Base-by-base conservation (phyloP, 2,113 vertebrate genomes). In the Calidris pugnax region DNA sequence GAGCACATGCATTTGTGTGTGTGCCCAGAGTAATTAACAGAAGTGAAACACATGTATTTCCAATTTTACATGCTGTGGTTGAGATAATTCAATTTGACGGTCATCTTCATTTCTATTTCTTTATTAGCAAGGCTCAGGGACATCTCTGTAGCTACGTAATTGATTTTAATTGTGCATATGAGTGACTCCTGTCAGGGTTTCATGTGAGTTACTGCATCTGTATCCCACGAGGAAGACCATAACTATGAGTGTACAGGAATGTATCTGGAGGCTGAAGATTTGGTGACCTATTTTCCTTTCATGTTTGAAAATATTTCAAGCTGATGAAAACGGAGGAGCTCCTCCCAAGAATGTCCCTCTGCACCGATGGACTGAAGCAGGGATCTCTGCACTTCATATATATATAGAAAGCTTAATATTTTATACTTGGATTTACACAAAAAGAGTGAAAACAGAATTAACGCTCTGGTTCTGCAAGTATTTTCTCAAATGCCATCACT, bases 151-250 rank as follows among this genome's bases (percentile, higher is more conserved):
- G 90, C 64, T 96, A 19, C 24, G 14, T 78, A 78, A 93, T 93
- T 92, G 73, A 83, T 96, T 97, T 96, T 92, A 94, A 94, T 94
- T 95, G 62, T 91, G 75, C 73, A 18, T 79, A 23, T 63, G 63
- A 97, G 37, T 51, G 67, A 95, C 59, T 95, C 14, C 50, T 86
- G 39, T 85, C 77, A 67, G 47, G 24, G 57, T 32, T 94, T 93
- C 85, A 88, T 59, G 23, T 64, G 51, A 95, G 73, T 60, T n/a
- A 51, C 9, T 79, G 43, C 67, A 45, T 83, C n/a, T 56, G 27
- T 33, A 28, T 77, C 84, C 85, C 57, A 63, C 0, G 32, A 93
- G 84, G 32, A 90, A 92, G 39, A 20, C 50, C 3, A 8, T 41
- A 83, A 80, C 79, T 84, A 43, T 84, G 69, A 33, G 19, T 19